Conservation (phyloP, 64 coral and sea anemone genomes). For the Astreopora myriophthalma region DNA sequence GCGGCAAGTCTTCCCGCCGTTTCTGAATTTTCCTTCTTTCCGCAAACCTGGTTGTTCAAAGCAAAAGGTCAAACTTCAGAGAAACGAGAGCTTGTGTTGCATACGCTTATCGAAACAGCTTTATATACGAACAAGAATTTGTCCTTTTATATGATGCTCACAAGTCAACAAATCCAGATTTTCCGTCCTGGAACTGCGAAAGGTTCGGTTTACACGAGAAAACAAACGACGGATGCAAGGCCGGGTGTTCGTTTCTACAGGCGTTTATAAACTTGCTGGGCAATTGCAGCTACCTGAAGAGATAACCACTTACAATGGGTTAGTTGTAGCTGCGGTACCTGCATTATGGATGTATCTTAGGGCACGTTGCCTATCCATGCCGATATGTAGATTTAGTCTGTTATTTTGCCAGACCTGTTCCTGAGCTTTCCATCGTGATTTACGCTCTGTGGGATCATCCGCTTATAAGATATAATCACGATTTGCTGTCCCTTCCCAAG, state of each 20-base stretch:
- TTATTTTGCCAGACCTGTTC: not conserved
- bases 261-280: conserved; percentile 22
- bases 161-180: conserved; percentile 47
- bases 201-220: conserved; percentile 45
- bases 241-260: conserved; percentile 33
- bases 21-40: not conserved
- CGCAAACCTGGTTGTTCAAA: not conserved
- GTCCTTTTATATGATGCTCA: conserved; percentile 36
- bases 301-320: conserved; percentile 32
- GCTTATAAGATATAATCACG: conserved; percentile 8
- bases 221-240: conserved; percentile 24
- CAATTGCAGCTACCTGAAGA: conserved; percentile 45
- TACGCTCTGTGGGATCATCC: not conserved
- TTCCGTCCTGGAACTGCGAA: conserved; percentile 62
- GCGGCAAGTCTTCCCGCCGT: not conserved
- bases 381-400: not conserved
- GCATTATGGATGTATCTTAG: conserved; percentile 17
- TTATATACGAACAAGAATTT: no score
- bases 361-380: conserved; percentile 25
- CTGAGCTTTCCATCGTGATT: conserved; percentile 36
- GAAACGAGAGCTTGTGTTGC: conserved; percentile 22
- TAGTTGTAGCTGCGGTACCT: conserved; percentile 3
- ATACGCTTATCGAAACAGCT: conserved; percentile 52
- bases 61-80: conserved; percentile 48
- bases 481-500: conserved; percentile 27